phyloP scores from a whole-genome alignment of 2,797 vertebrate species.

The Delichon dasypus region DNA sequence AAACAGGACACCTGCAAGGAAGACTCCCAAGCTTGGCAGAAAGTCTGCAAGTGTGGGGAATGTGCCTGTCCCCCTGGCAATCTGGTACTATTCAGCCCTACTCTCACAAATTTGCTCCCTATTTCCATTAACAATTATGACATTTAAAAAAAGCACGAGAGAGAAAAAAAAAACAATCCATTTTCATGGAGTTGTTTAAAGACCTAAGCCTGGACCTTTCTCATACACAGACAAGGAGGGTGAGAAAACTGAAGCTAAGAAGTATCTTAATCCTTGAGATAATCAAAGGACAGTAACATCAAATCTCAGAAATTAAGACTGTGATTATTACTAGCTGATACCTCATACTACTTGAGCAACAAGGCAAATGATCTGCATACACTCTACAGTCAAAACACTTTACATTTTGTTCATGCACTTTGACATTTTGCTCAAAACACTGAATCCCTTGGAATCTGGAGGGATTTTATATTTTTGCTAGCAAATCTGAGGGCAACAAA shows the following conservation, averaged over 20 bases:
- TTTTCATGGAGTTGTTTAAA: neutral
- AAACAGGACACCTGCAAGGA: neutral
- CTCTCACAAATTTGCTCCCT: neutral
- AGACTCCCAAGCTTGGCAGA: neutral
- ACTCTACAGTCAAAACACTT: conserved; percentile 14
- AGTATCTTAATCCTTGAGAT: neutral
- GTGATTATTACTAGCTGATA: neutral
- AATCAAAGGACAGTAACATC: neutral
- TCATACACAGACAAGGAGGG: neutral
- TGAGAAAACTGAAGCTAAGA: conserved; percentile 4
- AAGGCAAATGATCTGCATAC: neutral
- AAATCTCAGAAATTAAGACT: conserved; percentile 36
- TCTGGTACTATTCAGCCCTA: neutral
- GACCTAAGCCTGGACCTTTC: neutral
- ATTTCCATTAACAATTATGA: neutral
- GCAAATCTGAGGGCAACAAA: neutral
- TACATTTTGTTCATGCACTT: conserved; percentile 12
- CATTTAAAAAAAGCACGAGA: neutral
- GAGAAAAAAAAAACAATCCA: neutral
- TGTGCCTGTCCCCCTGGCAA: neutral
- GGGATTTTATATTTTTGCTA: neutral
- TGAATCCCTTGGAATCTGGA: neutral
- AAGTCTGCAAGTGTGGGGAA: neutral
- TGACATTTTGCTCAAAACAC: neutral
- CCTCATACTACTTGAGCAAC: neutral